Conservation (phyloP, 2,888 invertebrate genomes). For the Macrosoma leucophasiata region DNA sequence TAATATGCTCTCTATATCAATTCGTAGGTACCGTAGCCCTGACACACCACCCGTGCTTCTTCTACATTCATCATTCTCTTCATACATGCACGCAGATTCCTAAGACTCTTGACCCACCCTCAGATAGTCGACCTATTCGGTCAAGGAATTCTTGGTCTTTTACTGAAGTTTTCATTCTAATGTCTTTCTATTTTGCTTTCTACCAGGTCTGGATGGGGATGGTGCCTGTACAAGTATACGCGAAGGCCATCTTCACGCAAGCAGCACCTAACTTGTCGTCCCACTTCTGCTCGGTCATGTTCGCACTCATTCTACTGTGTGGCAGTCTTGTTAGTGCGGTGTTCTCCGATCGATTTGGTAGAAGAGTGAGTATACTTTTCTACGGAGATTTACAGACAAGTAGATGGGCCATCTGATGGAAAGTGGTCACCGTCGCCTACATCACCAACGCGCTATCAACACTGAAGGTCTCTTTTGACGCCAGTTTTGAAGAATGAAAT, state of each 20-base stretch:
- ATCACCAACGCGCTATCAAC: too few relatives aligned
- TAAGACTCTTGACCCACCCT: too few relatives aligned
- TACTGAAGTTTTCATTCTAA: slow-evolving; percentile 3
- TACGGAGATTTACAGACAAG: too few relatives aligned
- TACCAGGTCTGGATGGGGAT: slow-evolving; percentile 63
- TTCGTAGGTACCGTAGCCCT: not conserved
- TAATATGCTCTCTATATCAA: too few relatives aligned
- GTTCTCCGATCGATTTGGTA: slow-evolving; percentile 77
- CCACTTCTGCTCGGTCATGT: slow-evolving; percentile 73
- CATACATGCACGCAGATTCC: too few relatives aligned
- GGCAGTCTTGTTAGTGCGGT: slow-evolving; percentile 60
- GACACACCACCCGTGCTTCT: too few relatives aligned
- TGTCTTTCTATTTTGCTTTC: slow-evolving; percentile 1
- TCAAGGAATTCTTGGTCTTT: slow-evolving; percentile 1
- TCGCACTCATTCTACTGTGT: slow-evolving; percentile 71
- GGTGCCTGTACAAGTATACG: slow-evolving; percentile 63
- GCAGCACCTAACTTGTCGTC: slow-evolving; percentile 68
- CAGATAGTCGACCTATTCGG: too few relatives aligned
- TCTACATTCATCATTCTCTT: too few relatives aligned
- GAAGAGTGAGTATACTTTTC: slow-evolving; percentile 54
- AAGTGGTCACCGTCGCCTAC: too few relatives aligned
- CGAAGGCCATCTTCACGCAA: slow-evolving; percentile 67
- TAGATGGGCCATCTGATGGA: too few relatives aligned
- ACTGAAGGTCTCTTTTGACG: too few relatives aligned
- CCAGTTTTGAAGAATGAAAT: not conserved